Evolutionary conservation across 2,113 vertebrate species (phyloP).

Genomic region (Phoenicopterus ruber): DNA sequence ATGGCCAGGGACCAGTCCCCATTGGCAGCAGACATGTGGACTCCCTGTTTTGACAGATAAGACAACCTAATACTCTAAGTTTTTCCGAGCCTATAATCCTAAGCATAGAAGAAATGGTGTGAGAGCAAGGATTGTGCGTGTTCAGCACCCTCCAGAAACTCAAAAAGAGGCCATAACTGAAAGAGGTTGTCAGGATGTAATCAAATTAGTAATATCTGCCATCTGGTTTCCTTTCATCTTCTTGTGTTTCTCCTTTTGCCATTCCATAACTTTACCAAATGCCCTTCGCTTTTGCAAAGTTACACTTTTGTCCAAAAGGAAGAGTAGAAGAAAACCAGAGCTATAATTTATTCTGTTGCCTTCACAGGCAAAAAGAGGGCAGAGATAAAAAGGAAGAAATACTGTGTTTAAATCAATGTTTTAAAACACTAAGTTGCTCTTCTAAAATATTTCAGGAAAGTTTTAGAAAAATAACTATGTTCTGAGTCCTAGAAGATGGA

Average conservation of each 20-base stretch:
- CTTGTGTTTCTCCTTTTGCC: not conserved
- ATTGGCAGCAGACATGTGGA: not conserved
- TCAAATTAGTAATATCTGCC: not conserved
- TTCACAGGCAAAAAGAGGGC: not conserved
- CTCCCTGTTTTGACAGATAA: not conserved
- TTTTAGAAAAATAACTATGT: not conserved
- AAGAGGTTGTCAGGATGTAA: not conserved
- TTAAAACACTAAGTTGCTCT: not conserved
- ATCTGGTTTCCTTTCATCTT: not conserved
- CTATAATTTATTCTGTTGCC: not conserved
- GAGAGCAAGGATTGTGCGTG: not conserved
- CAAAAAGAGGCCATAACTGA: not conserved
- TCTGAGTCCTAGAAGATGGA: not conserved
- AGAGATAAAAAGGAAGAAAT: not conserved
- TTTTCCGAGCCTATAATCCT: not conserved
- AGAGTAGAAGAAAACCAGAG: not conserved
- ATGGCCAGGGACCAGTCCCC: not conserved
- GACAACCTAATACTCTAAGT: not conserved
- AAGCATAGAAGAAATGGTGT: not conserved
- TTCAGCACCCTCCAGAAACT: not conserved
- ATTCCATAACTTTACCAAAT: not conserved
- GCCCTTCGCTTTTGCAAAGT: not conserved
- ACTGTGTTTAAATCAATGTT: not conserved
- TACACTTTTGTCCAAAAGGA: not conserved
- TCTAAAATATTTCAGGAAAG: not conserved